Conservation (phyloP, 1,140 invertebrate species). For the Episyrphus balteatus region DNA sequence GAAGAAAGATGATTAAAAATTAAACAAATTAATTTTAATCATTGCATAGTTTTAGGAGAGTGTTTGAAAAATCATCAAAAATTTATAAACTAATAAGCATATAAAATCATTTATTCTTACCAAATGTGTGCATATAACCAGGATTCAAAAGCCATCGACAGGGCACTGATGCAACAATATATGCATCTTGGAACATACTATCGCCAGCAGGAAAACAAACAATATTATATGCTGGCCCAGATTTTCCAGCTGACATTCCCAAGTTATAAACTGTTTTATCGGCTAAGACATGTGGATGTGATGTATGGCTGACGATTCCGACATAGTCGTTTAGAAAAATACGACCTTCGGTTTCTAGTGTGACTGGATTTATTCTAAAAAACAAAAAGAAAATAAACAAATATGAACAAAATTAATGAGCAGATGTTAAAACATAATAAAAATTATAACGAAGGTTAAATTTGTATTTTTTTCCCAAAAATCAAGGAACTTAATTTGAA, state of each 20-base stretch:
- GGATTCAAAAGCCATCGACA: constrained; percentile 65
- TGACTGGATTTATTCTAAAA: constrained; percentile 53
- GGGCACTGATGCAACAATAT: constrained; percentile 56
- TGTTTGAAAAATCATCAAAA: background rate
- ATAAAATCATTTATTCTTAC: constrained; percentile 29
- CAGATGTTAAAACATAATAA: no score
- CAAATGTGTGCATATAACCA: constrained; percentile 83
- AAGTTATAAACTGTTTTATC: constrained; percentile 65
- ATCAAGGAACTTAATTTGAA: no score
- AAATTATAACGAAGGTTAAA: no score
- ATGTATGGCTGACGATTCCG: constrained; percentile 70
- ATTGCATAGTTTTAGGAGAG: background rate
- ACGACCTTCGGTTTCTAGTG: constrained; percentile 50
- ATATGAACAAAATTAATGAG: constrained; percentile 1
- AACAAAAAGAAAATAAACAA: constrained; percentile 15
- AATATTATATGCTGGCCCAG: constrained; percentile 57
- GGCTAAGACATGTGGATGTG: constrained; percentile 70
- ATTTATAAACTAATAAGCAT: background rate
- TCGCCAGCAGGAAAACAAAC: constrained; percentile 52
- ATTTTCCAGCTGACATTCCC: constrained; percentile 54
- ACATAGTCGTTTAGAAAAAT: constrained; percentile 59
- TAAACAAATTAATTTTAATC: background rate
- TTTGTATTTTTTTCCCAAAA: no score
- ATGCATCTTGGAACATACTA: constrained; percentile 58
- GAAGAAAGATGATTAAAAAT: background rate